Conservation (phyloP, 2,888 invertebrate species). For the Pantelozetes paolii region DNA sequence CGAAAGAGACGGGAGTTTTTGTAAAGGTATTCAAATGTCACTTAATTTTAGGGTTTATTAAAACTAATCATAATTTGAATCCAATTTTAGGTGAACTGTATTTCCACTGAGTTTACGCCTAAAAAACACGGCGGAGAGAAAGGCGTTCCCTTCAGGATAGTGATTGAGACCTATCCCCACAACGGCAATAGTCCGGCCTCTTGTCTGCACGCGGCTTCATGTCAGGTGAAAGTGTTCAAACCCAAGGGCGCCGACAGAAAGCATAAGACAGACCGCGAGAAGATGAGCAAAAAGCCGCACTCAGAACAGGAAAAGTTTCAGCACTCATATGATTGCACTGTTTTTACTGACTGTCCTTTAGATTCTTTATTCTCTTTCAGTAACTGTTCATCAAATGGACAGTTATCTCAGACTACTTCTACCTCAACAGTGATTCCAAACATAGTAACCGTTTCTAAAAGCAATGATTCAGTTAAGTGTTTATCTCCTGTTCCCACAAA, state of each 20-base stretch:
- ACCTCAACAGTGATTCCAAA: background rate
- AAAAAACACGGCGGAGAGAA: conserved; percentile 98
- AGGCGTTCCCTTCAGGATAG: conserved; percentile 81
- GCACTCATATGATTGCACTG: conserved; percentile 91
- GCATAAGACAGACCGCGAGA: conserved; percentile 93
- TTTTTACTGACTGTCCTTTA: conserved; percentile 65
- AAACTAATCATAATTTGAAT: background rate
- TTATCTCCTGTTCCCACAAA: background rate
- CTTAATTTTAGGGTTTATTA: too few relatives aligned
- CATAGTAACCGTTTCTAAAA: background rate
- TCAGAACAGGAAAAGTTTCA: conserved; percentile 83
- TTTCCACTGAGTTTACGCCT: conserved; percentile 95
- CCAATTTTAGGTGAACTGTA: conserved; percentile 73
- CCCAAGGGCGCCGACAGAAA: conserved; percentile 94
- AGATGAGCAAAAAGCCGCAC: conserved; percentile 76
- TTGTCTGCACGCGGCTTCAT: conserved; percentile 86
- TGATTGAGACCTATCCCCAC: conserved; percentile 75
- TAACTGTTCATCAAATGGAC: background rate
- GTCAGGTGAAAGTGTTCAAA: conserved; percentile 84
- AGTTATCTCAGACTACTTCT: conserved; percentile 3
- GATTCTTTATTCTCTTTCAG: conserved; percentile 42
- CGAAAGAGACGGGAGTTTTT: conserved; percentile 90
- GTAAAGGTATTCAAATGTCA: conserved; percentile 86
- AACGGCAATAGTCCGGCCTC: conserved; percentile 56
- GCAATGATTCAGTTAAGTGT: background rate